phyloP scores from a whole-genome alignment of 23 tunicate genomes.

The Phallusia fumigata region DNA sequence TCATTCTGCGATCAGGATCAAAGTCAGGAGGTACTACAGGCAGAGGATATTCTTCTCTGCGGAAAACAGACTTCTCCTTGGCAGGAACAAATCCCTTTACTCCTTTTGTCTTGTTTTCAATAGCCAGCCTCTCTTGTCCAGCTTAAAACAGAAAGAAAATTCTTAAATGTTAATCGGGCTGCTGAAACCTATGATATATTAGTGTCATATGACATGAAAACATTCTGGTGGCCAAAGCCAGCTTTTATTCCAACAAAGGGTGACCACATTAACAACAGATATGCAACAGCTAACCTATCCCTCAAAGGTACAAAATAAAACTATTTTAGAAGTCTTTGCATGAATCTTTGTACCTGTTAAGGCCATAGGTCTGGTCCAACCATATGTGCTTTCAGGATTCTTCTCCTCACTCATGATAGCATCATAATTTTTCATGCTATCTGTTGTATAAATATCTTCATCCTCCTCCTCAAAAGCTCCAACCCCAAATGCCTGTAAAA shows the following conservation, averaged over 20 bases:
- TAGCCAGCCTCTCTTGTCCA: constrained; percentile 17
- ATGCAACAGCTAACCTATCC: no score
- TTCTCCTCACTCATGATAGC: constrained; percentile 56
- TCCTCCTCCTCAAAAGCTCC: constrained; percentile 98
- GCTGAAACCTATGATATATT: neutral
- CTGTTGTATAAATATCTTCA: constrained; percentile 91
- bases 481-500: constrained; percentile 87
- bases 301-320: no score
- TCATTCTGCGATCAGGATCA: constrained; percentile 58
- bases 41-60: constrained; percentile 51
- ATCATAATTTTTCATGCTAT: constrained; percentile 84
- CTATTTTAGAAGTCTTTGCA: no score
- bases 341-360: constrained; percentile 28
- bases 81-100: constrained; percentile 47
- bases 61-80: constrained; percentile 4
- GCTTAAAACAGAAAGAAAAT: neutral
- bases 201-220: neutral
- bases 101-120: constrained; percentile 15
- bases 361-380: constrained; percentile 83
- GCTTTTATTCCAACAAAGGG: no score
- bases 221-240: neutral
- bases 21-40: constrained; percentile 68
- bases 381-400: constrained; percentile 50
- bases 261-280: no score
- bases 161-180: no score